Evolutionary conservation across 2,888 invertebrate species (phyloP).

Genomic region (Macropis europaea): DNA sequence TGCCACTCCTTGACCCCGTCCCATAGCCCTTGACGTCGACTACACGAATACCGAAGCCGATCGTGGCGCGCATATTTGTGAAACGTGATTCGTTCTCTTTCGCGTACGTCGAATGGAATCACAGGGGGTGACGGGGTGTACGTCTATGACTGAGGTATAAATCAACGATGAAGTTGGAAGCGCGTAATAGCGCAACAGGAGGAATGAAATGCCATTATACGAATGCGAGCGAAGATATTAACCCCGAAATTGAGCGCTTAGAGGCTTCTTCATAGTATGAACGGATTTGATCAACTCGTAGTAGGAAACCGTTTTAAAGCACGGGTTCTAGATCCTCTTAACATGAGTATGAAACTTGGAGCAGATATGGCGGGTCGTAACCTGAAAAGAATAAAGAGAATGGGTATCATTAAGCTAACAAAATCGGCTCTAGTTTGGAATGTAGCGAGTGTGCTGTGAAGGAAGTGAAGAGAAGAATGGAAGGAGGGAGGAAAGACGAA

Average conservation of each 20-base stretch:
- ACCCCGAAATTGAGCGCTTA: constrained; percentile 57
- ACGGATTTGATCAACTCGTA: neutral
- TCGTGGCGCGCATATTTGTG: constrained; percentile 40
- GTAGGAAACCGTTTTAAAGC: neutral
- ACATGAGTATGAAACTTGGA: no score
- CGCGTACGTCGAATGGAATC: constrained; percentile 32
- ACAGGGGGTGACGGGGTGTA: constrained; percentile 17
- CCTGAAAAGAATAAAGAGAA: no score
- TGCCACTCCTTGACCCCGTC: constrained; percentile 15
- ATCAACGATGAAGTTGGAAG: constrained; percentile 17
- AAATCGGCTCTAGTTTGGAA: no score
- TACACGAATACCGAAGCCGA: constrained; percentile 28
- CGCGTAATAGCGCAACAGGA: neutral
- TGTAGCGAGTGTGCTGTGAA: no score
- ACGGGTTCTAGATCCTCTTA: neutral
- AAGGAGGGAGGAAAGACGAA: no score
- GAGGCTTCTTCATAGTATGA: constrained; percentile 47
- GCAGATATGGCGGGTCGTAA: no score
- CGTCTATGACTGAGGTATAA: constrained; percentile 24
- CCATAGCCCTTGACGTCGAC: constrained; percentile 14
- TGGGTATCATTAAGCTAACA: no score
- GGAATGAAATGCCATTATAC: constrained; percentile 45
- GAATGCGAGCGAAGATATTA: constrained; percentile 54
- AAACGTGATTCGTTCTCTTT: constrained; percentile 51
- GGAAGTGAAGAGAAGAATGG: no score